Base-by-base conservation (phyloP, 2,888 invertebrate species). In the Eumerus sabulonum region DNA sequence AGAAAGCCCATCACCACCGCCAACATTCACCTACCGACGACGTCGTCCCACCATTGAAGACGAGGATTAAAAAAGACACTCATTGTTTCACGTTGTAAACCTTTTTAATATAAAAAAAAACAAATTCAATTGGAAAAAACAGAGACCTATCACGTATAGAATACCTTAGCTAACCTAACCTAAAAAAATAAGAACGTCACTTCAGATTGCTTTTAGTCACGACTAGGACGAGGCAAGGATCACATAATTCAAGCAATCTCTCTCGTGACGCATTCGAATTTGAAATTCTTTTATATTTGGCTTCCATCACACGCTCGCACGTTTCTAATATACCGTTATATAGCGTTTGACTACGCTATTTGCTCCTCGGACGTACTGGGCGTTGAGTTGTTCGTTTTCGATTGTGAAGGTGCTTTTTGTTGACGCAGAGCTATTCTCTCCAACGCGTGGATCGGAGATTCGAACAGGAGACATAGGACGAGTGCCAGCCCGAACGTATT, bases 381-480 rank as follows among this genome's bases (percentile, higher is more conserved):
- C 12, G 66, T 57, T 14, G 64, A 5, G 14, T 12, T 63, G 12
- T 38, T 54, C 14, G 38, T 9, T 40, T 73, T 79, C 36, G 48
- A 16, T 1, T 63, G 63, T 9, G 67, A 9, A 2, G 56, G 50
- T 35, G 74, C 74, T 4, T 27, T 60, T 7, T 40, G 64, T 9
- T 51, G 82, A 12, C 83, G 82, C 51, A 93, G 87, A n/a, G 94
- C 88, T 76, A 93, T 91, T 84, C 92, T 92, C 86, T 94, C 93
- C 51, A 94, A 90, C 1, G 93, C 92, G 82, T 93, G 92, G 83
- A 94, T 91, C 1, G 94, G 94, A 9, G 93, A 93, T 86, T 94
- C 94, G 84, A 94, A 94, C 40, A 92, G 89, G 51, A 93, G 87
- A 81, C 93, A 93, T 48, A 94, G 85, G 42, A 93, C 59, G 54